These are phyloP conservation scores for Telmatherina bonti DNA, from an alignment of 2,797 vertebrate species.

Conservation along the genomic window DNA sequence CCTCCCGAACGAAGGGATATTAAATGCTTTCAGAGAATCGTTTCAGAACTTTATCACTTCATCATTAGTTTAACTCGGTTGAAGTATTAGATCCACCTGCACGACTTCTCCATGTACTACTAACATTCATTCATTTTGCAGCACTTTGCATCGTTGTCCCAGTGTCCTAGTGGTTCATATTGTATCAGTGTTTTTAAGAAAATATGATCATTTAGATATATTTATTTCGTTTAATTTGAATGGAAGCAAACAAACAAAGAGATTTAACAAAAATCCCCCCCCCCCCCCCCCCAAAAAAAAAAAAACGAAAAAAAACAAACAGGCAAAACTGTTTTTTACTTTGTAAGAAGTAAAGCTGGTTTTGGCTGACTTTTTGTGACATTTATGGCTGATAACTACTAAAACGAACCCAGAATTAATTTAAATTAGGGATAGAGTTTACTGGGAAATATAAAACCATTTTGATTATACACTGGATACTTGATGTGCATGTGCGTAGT, in stretches of 20 bases:
- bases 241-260: background rate
- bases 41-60: background rate
- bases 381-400: background rate
- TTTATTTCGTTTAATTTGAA: background rate
- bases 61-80: background rate
- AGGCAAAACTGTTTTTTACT: too few relatives aligned
- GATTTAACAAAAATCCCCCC: too few relatives aligned
- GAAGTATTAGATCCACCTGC: background rate
- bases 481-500: constrained; percentile 15
- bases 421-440: background rate
- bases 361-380: background rate
- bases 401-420: background rate
- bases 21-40: background rate
- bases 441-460: background rate
- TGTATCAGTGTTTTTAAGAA: background rate
- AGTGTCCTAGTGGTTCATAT: background rate
- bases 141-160: fast-evolving
- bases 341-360: background rate
- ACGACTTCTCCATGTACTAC: background rate
- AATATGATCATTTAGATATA: background rate
- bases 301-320: background rate
- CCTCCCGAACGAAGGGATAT: background rate
- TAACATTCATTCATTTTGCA: background rate
- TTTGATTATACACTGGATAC: constrained; percentile 1
- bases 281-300: too few relatives aligned